phyloP scores from a whole-genome alignment of 2,797 vertebrate genomes.

The Emys orbicularis region DNA sequence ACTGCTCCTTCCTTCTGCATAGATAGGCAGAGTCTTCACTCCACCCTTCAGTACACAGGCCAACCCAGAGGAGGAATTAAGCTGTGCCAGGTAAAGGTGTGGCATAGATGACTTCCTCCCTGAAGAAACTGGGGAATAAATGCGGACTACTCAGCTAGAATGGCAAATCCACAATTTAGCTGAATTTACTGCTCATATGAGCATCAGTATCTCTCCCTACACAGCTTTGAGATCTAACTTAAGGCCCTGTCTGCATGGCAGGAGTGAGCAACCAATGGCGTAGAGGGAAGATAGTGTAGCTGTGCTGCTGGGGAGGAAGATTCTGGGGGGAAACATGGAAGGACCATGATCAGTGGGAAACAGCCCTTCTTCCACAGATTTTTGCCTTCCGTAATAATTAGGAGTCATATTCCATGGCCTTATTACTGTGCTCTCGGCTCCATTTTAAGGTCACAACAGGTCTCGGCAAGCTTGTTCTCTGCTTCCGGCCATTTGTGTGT shows the following conservation, averaged over 20 bases:
- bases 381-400: rapidly evolving
- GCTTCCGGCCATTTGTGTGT: background rate
- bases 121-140: background rate
- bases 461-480: background rate
- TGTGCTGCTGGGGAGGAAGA: background rate
- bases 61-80: background rate
- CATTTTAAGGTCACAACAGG: background rate
- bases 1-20: background rate
- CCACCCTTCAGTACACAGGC: background rate
- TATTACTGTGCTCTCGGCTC: background rate
- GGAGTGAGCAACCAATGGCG: background rate
- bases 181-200: background rate
- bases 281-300: background rate
- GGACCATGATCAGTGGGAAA: rapidly evolving
- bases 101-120: background rate
- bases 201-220: background rate
- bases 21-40: background rate
- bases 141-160: background rate
- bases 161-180: background rate
- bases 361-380: rapidly evolving
- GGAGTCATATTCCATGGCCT: background rate
- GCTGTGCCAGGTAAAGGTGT: background rate
- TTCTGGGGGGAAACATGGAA: background rate
- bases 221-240: background rate
- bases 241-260: background rate